Conservation (phyloP, 2,113 vertebrate genomes). For the Calidris pygmaea region DNA sequence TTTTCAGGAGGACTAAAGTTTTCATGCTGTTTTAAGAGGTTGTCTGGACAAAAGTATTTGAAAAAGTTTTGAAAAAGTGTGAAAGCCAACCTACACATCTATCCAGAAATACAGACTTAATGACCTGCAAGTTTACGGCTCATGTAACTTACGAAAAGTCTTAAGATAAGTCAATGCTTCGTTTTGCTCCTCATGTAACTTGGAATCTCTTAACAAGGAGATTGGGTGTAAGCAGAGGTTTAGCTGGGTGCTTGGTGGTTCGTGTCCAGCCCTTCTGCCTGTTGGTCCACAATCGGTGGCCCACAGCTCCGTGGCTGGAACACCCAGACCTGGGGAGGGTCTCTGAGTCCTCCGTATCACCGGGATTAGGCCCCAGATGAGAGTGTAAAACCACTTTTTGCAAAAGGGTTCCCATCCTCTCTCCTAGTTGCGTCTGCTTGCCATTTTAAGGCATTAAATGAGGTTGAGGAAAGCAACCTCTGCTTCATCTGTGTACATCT, state of each 20-base stretch:
- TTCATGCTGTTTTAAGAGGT: neutral
- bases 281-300: fast-evolving
- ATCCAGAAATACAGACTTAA: neutral
- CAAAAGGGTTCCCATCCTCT: neutral
- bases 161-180: neutral
- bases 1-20: neutral
- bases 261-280: neutral
- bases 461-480: neutral
- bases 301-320: neutral
- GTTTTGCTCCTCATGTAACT: neutral
- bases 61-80: neutral
- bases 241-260: neutral
- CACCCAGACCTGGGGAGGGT: neutral
- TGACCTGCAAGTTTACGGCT: neutral
- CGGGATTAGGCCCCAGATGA: neutral
- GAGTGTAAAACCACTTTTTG: fast-evolving
- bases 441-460: neutral
- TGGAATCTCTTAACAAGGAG: neutral
- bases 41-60: neutral
- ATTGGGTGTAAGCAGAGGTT: neutral
- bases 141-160: fast-evolving
- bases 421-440: neutral
- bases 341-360: fast-evolving
- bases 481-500: neutral
- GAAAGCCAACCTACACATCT: neutral